Evolutionary conservation across 2,113 vertebrate species (phyloP).

Genomic region (Percopsis transmontana): DNA sequence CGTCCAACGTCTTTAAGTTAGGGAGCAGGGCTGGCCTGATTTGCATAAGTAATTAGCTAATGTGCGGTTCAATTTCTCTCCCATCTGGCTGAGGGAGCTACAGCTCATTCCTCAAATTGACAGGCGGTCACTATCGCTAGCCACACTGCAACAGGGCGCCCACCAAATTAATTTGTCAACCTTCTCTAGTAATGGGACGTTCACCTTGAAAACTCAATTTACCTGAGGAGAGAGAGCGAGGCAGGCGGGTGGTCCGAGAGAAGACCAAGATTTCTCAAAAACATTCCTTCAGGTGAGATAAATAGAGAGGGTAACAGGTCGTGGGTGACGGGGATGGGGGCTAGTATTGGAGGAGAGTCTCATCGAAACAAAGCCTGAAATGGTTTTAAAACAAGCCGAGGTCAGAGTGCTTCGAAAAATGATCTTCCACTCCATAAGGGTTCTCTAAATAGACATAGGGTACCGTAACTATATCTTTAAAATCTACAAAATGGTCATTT

Average conservation of each 20-base stretch:
- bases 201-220: conserved; percentile 86
- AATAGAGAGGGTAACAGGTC: conserved; percentile 25
- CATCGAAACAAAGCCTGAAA: no score
- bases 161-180: conserved; percentile 83
- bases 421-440: no score
- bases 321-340: conserved; percentile 21
- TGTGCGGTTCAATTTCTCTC: conserved; percentile 77
- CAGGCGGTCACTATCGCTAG: conserved; percentile 80
- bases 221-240: conserved; percentile 69
- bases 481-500: no score
- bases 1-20: conserved; percentile 76
- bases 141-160: conserved; percentile 74
- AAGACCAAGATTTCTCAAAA: conserved; percentile 32
- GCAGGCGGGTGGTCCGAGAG: conserved; percentile 6
- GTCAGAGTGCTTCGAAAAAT: no score
- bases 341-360: no score
- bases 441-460: no score
- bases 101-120: conserved; percentile 83
- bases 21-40: conserved; percentile 76
- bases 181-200: conserved; percentile 79
- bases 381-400: no score
- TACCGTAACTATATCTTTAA: no score
- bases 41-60: conserved; percentile 86
- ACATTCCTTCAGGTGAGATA: conserved; percentile 30
- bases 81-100: conserved; percentile 78